Evolutionary conservation across 2,797 vertebrate species (phyloP), one percentile per base, ranked within the genome.

Genomic region (Euthynnus affinis): DNA sequence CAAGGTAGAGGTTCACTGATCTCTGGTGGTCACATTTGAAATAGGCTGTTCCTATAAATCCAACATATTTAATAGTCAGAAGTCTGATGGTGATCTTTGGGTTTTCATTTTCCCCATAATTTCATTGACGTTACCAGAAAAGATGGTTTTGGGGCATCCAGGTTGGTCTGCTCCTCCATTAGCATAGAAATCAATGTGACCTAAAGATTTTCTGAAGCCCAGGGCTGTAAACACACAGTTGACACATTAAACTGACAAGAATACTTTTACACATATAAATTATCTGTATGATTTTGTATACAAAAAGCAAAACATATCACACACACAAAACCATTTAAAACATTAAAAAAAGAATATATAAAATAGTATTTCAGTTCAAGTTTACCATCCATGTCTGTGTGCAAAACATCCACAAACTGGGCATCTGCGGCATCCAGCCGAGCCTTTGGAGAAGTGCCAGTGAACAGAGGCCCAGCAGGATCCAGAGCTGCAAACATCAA

Each of bases 11-110:
- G 5, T 85, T 89, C 87, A 99, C 96, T n/a, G 98, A 96, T 84
- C 98, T 96, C 94, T 97, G 98, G 88, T 99, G 98, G 87, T 97
- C 96, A 59, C 98, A 99, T 85, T 97, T 98, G 80, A 99, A 95
- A 93, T 95, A 99, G 0, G 82, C 0, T 5, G 32, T 17, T 52
- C 94, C 95, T 37, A 57, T 49, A 22, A 63, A 70, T 18, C 14
- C 2, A 48, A 20, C 51, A 32, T 32, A 13, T 10, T 56, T 14
- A 37, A 6, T 9, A 10, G 7, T 44, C 9, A 51, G 2, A 23
- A 44, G n/a, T 46, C 32, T 55, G 10, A 29, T 40, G 9, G 9
- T 52, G n/a, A 6, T 63, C 18, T 25, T 23, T 57, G 14, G 49
- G 22, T 37, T 18, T 22, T 22, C 10, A 25, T 22, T 29, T 51